Conservation (phyloP, 2,888 invertebrate species). For the Dasypolia templi region DNA sequence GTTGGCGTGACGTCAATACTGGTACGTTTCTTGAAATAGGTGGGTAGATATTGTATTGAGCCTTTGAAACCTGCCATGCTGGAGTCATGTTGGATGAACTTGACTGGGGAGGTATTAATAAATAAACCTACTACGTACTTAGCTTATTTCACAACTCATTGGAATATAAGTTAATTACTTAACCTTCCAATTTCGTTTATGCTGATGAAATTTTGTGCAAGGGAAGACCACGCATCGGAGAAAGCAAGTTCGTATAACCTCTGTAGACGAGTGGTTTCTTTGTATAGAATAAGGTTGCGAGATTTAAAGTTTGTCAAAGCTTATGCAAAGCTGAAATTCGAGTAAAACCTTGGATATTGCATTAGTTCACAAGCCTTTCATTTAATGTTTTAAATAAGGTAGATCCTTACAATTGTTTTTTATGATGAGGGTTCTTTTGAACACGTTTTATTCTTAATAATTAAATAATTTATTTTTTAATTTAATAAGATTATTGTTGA, state of each 20-base stretch:
- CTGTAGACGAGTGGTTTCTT: constrained; percentile 28
- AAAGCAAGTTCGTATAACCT: constrained; percentile 23
- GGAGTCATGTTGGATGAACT: constrained; percentile 9
- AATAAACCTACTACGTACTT: constrained; percentile 1
- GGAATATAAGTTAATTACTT: constrained; percentile 23
- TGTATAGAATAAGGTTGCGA: constrained; percentile 39
- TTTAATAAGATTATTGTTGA: constrained; percentile 17
- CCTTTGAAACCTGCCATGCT: constrained; percentile 20
- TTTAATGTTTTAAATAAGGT: constrained; percentile 16
- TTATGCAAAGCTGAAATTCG: constrained; percentile 38
- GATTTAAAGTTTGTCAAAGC: constrained; percentile 50
- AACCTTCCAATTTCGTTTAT: constrained; percentile 3
- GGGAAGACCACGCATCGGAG: constrained; percentile 14
- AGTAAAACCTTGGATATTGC: constrained; percentile 21
- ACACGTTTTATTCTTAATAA: background rate
- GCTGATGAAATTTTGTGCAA: constrained; percentile 52
- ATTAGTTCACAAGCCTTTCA: constrained; percentile 17
- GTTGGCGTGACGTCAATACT: constrained; percentile 49
- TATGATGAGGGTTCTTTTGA: background rate
- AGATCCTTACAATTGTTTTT: background rate
- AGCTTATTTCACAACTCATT: constrained; percentile 25
- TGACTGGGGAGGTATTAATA: background rate
- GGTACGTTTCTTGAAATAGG: constrained; percentile 33
- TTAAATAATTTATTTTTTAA: too few relatives aligned
- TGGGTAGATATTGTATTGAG: constrained; percentile 29